Base-by-base conservation (phyloP, 2,113 vertebrate genomes). In the Antigone vipio region DNA sequence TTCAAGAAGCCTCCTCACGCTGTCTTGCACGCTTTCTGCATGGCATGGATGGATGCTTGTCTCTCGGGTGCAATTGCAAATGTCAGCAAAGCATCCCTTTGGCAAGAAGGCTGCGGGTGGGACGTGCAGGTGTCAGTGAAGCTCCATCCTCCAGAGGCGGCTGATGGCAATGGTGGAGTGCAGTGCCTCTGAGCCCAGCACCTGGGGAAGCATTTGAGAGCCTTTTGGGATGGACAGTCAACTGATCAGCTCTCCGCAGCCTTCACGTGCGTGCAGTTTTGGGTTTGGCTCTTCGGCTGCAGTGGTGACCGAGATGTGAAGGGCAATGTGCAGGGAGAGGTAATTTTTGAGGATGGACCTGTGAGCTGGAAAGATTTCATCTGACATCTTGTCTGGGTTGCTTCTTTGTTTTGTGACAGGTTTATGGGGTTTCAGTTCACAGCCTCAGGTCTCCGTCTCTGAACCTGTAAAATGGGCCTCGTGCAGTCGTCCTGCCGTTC, bases 201-300 rank as follows among this genome's bases (percentile, higher is more conserved):
- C 9, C 3, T 7, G 40, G 22, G 49, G 12, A 59, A 52, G 55
- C 30, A 9, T 64, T 30, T 45, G 72, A 52, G 88, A 74, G 7
- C 11, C 24, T 16, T 64, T 35, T 69, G 71, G 74, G 30, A 8
- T 67, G 45, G 29, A 14, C 12, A 17, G 32, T 42, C 5, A 5
- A 11, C 42, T n/a, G 50, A 15, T 7, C 8, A 4, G 21, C 38
- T 44, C 56, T 38, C 58, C 12, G 6, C 60, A 80, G 66, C 83
- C 50, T 29, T 23, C 20, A 7, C 0, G 6, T 29, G 14, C 0
- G 0, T 19, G 78, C 7, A 4, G 30, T 8, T 80, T n/a, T 13
- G 19, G 24, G 12, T 40, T 80, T 44, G 38, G 40, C 40, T 80
- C 68, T 75, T n/a, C 3, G 15, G 5, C 71, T 56, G 40, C 87